These are phyloP conservation scores for Cynocephalus volans DNA, from an alignment of 2,113 vertebrate species.

Conservation along the genomic window DNA sequence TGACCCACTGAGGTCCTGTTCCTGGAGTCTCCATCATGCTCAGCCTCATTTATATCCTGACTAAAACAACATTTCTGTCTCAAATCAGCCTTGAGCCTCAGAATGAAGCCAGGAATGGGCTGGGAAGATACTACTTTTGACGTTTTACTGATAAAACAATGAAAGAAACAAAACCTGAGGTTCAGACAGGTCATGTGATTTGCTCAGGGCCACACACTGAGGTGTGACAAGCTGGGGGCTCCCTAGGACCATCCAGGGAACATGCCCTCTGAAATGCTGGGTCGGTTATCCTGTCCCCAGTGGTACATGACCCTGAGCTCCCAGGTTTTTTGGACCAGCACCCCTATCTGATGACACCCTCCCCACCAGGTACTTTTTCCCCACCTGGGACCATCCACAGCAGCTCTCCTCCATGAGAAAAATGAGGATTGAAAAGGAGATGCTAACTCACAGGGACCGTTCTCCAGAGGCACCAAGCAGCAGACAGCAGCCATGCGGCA, in stretches of 20 bases:
- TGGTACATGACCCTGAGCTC: background rate
- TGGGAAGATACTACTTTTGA: background rate
- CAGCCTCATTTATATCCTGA: background rate
- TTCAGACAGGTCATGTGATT: background rate
- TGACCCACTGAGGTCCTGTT: too few relatives aligned
- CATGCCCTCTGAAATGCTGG: too few relatives aligned
- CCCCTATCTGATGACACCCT: background rate
- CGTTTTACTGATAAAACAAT: background rate
- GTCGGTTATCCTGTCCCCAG: background rate
- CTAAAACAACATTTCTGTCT: background rate
- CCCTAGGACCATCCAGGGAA: background rate
- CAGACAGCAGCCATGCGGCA: too few relatives aligned
- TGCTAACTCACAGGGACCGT: too few relatives aligned
- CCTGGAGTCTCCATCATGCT: background rate
- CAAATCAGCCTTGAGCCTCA: accelerated
- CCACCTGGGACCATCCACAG: too few relatives aligned
- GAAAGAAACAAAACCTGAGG: background rate
- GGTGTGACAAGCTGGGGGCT: background rate
- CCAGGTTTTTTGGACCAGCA: background rate
- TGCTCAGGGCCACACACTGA: background rate
- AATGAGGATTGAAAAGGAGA: too few relatives aligned
- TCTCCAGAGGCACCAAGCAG: too few relatives aligned
- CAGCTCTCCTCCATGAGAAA: too few relatives aligned
- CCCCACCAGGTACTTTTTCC: background rate
- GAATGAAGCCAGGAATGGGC: background rate